Conservation (phyloP, 2,113 vertebrate genomes). For the Reinhardtius hippoglossoides region DNA sequence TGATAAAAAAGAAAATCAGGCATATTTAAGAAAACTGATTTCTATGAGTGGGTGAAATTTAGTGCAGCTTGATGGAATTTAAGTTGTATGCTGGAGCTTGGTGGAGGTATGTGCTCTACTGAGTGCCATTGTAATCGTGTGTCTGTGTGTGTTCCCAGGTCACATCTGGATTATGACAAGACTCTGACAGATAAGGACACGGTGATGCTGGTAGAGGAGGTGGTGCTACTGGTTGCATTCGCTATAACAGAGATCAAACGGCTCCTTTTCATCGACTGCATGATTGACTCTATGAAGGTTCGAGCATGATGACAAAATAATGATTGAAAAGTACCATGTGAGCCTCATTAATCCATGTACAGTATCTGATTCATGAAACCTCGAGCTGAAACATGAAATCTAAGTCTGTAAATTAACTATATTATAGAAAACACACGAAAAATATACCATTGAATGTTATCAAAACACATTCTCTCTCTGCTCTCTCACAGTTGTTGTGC, state of each 20-base stretch:
- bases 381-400: too few relatives aligned
- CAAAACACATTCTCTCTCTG: too few relatives aligned
- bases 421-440: too few relatives aligned
- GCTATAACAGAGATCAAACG: conserved; percentile 84
- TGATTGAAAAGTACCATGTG: neutral
- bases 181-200: conserved; percentile 87
- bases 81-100: too few relatives aligned
- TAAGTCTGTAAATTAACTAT: too few relatives aligned
- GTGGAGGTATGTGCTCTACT: too few relatives aligned
- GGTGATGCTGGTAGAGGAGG: conserved; percentile 82
- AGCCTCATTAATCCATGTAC: neutral
- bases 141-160: conserved; percentile 75
- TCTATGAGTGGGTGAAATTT: too few relatives aligned
- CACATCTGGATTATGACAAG: conserved; percentile 83
- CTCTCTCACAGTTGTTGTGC: conserved; percentile 80
- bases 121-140: neutral
- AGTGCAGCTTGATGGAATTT: too few relatives aligned
- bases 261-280: conserved; percentile 88
- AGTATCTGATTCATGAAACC: neutral
- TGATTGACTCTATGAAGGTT: conserved; percentile 92
- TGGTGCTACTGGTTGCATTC: conserved; percentile 79
- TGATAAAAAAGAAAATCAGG: too few relatives aligned
- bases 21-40: too few relatives aligned
- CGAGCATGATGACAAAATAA: conserved; percentile 8
- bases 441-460: neutral